Evolutionary conservation across 2,113 vertebrate species (phyloP).

Genomic region (Coturnix japonica): DNA sequence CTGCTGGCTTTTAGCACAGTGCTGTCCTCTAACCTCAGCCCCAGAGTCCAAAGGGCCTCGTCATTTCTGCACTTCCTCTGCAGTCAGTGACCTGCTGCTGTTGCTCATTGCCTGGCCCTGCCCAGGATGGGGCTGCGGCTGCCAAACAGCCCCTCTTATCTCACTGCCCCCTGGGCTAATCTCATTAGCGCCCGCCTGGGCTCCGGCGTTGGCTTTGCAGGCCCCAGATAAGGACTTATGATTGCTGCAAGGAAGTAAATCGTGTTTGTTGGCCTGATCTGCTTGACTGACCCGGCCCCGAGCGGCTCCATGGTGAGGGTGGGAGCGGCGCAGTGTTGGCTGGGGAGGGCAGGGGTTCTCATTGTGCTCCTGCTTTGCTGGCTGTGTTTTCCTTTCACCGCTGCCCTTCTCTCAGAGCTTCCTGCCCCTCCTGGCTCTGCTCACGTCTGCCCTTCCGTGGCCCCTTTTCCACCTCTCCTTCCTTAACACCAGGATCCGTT

Average conservation of each 20-base stretch:
- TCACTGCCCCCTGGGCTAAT: not conserved
- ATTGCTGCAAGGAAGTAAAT: not conserved
- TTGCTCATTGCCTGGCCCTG: not conserved
- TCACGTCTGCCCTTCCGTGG: not conserved
- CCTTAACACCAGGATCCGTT: not conserved
- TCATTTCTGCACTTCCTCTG: rapidly evolving
- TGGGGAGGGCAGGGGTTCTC: not conserved
- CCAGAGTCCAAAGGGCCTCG: rapidly evolving
- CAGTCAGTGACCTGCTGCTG: too few relatives aligned
- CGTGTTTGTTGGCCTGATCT: not conserved
- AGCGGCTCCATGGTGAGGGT: not conserved
- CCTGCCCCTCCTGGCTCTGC: not conserved
- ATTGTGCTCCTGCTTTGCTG: not conserved
- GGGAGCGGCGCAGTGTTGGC: not conserved
- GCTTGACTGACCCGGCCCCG: not conserved
- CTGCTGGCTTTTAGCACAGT: not conserved
- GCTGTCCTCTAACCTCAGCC: rapidly evolving
- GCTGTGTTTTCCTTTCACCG: not conserved
- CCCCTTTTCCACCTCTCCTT: not conserved
- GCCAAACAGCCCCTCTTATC: not conserved
- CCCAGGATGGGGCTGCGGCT: not conserved
- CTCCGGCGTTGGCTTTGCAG: not conserved
- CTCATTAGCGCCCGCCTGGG: not conserved
- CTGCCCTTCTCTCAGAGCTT: not conserved
- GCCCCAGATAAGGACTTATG: not conserved